Evolutionary conservation across 2,113 vertebrate genomes (phyloP), one percentile per base, ranked within the genome.

Genomic region (Neolamprologus devosi): DNA sequence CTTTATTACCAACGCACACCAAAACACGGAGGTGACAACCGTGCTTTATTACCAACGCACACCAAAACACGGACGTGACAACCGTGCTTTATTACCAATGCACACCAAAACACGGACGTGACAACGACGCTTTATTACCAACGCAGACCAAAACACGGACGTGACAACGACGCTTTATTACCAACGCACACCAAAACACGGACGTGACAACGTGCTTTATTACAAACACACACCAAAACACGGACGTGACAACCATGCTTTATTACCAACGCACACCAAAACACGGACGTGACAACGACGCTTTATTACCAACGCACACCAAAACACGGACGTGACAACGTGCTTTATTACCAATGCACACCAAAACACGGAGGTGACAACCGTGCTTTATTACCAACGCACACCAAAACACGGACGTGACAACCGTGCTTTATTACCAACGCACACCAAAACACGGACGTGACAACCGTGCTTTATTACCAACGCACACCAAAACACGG

Each of bases 241-340:
- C 4, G 0, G 2, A 51, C 8, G 49, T 0, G 3, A 65, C 9
- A 10, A 51, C 49, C 0, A 1, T 0, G 19, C 19, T 51, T n/a
- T n/a, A 3, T 53, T n/a, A 35, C 35, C 8, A 37, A 37, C 4
- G 2, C 9, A 4, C 0, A 37, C 4, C 35, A 37, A 10, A 37
- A 37, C 35, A 10, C 4, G 0, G 9, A 10, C 9, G 4, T 37
- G 35, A 37, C 35, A 37, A 9, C 35, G 0, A 37, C 0, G 9
- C 9, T 37, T 37, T 37, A 37, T 33, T 37, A 37, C 10, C 1
- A 6, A 42, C 2, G 5, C 11, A 6, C 0, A 42, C 40, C 40
- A 42, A 42, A 42, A 40, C 40, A 40, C 10, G 0, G 11, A 40
- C 11, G 3, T 12, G 11, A 42, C 40, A 42, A 17, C 7, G 0